These are phyloP conservation scores for Tragelaphus oryx DNA, from an alignment of 2,797 vertebrate genomes.

Conservation along the genomic window DNA sequence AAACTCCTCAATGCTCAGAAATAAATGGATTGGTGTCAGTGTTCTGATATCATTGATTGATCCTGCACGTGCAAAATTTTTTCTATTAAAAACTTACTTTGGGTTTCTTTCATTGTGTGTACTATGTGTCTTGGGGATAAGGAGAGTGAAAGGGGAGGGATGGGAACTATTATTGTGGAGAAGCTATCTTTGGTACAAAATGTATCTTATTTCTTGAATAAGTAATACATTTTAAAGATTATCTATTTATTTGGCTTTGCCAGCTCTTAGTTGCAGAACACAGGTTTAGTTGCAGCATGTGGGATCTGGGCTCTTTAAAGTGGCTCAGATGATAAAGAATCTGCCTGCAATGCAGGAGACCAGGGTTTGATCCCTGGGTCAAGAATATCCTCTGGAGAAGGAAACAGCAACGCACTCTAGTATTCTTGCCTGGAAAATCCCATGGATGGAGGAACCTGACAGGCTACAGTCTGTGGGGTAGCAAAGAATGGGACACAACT, in stretches of 20 bases:
- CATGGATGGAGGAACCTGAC: not conserved
- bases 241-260: not conserved
- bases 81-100: not conserved
- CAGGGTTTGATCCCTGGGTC: not conserved
- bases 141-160: rapidly evolving
- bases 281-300: not conserved
- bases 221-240: not conserved
- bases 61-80: not conserved
- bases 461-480: not conserved
- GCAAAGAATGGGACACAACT: not conserved
- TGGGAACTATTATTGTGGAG: not conserved
- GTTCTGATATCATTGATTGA: not conserved
- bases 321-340: not conserved
- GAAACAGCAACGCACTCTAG: not conserved
- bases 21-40: not conserved
- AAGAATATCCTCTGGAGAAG: not conserved
- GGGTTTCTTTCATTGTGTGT: not conserved
- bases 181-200: not conserved
- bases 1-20: not conserved
- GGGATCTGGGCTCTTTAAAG: not conserved
- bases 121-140: not conserved
- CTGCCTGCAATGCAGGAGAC: not conserved
- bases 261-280: not conserved
- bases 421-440: not conserved
- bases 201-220: not conserved